Evolutionary conservation across 2,797 vertebrate genomes (phyloP).

Genomic region (Smutsia temminckii): DNA sequence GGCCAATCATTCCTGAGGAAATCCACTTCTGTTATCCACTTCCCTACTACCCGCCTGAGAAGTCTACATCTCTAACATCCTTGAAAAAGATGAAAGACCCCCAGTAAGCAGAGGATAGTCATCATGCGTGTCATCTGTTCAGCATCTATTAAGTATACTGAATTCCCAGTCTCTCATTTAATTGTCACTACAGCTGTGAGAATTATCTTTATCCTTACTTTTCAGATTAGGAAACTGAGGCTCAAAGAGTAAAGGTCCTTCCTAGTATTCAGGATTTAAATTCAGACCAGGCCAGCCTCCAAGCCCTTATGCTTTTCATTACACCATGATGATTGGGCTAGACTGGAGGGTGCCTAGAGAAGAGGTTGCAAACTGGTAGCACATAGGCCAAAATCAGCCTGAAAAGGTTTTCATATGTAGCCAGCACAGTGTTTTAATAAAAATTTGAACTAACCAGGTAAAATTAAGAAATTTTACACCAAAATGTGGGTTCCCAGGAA

Average conservation of each 20-base stretch:
- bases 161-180: background rate
- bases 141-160: background rate
- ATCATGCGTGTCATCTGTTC: background rate
- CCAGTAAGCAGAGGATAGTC: background rate
- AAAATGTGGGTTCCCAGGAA: constrained; percentile 35
- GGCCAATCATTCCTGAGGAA: background rate
- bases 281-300: background rate
- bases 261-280: constrained; percentile 7
- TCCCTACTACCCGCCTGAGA: background rate
- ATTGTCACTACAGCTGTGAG: background rate
- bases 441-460: background rate
- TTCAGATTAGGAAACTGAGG: constrained; percentile 38
- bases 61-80: background rate
- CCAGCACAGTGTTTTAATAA: constrained; percentile 36
- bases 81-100: constrained; percentile 16
- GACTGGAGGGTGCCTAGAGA: background rate
- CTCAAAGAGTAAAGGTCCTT: background rate
- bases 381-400: background rate
- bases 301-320: background rate
- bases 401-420: background rate
- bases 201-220: background rate
- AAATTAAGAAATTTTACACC: constrained; percentile 19
- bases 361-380: background rate
- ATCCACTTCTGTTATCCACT: background rate
- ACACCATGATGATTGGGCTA: background rate